Evolutionary conservation across 2,888 invertebrate species (phyloP).

Genomic region (Atrina japonica): DNA sequence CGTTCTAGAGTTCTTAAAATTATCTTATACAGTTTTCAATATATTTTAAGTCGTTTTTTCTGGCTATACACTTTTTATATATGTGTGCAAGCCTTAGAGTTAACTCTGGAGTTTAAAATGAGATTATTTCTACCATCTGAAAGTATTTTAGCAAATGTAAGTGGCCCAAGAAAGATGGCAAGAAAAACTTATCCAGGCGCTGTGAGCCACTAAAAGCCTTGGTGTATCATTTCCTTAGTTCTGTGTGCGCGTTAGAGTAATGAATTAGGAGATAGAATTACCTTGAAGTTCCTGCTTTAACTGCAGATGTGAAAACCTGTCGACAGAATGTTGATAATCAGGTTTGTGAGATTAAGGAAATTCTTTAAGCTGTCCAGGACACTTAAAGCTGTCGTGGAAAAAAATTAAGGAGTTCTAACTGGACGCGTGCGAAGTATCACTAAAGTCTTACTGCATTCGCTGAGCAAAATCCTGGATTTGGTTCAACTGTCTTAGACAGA

Average conservation of each 20-base stretch:
- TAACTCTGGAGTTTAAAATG: no score
- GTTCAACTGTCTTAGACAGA: conserved; percentile 36
- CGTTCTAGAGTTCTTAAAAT: no score
- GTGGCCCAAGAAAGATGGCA: background rate
- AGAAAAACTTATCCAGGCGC: conserved; percentile 8
- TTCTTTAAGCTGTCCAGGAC: background rate
- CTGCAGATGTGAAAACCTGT: conserved; percentile 26
- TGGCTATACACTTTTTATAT: no score
- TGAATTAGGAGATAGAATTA: background rate
- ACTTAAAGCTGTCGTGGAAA: conserved; percentile 4
- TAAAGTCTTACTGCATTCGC: no score
- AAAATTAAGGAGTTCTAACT: background rate
- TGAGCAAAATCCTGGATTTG: background rate
- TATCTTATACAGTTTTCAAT: no score
- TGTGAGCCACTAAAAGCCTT: background rate
- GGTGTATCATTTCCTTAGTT: background rate
- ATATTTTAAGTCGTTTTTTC: no score
- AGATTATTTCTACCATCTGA: no score
- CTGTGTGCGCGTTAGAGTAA: background rate
- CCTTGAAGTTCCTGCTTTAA: conserved; percentile 5
- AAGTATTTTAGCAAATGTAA: background rate
- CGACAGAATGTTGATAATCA: conserved; percentile 23
- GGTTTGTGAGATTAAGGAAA: conserved; percentile 8
- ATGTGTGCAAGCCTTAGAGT: no score
- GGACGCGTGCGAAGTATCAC: no score